Evolutionary conservation across 2,888 invertebrate genomes (phyloP).

Genomic region (Parascotia fuliginaria): DNA sequence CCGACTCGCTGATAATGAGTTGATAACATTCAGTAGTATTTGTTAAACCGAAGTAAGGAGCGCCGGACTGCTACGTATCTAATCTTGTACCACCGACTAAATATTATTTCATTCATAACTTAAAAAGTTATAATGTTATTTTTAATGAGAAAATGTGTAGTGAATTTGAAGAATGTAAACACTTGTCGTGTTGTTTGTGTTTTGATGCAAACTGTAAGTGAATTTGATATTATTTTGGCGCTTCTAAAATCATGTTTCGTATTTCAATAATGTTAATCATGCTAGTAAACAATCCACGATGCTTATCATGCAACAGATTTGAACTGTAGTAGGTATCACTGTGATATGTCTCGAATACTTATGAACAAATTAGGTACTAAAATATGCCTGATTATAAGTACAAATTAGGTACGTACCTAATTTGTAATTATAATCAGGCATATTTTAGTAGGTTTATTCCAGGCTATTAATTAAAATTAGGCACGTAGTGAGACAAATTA

Average conservation of each 20-base stretch:
- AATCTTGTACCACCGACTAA: constrained; percentile 17
- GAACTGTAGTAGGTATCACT: too few relatives aligned
- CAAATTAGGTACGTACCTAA: too few relatives aligned
- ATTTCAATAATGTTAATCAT: too few relatives aligned
- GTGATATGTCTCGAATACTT: too few relatives aligned
- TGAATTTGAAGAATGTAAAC: constrained; percentile 61
- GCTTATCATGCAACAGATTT: too few relatives aligned
- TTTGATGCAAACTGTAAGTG: constrained; percentile 66
- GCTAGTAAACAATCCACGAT: too few relatives aligned
- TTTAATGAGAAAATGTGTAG: constrained; percentile 65
- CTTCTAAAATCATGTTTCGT: neutral
- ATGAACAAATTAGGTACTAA: too few relatives aligned
- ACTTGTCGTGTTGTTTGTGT: constrained; percentile 58
- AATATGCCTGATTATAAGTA: too few relatives aligned
- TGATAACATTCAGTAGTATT: constrained; percentile 69
- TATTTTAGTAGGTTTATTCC: too few relatives aligned
- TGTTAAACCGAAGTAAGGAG: constrained; percentile 43
- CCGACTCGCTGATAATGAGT: constrained; percentile 62
- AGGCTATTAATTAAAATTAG: neutral
- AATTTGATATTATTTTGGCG: neutral
- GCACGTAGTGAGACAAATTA: neutral
- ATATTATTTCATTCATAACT: constrained; percentile 15
- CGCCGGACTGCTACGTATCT: constrained; percentile 51
- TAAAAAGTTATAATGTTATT: constrained; percentile 62
- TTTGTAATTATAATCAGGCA: too few relatives aligned